Base-by-base conservation (phyloP, 2,888 invertebrate genomes). In the Drosophila anomelani region DNA sequence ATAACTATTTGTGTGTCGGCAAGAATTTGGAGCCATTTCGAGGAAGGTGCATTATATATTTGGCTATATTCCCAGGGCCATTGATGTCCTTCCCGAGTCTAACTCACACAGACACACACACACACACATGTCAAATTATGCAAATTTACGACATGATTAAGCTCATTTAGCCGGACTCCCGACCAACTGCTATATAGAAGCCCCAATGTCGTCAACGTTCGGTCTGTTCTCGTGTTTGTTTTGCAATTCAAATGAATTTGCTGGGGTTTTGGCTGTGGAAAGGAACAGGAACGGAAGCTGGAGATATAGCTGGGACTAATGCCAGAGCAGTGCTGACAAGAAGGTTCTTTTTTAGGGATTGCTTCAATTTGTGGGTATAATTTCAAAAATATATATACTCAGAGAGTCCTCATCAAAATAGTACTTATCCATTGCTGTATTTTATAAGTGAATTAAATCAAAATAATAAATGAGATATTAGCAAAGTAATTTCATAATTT, bases 111-210 rank as follows among this genome's bases (percentile, higher is more conserved):
- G 41, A 20, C 51, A 17, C 41, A 23, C 47, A 20, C 51, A 20
- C 51, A 51, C 61, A 79, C 59, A 64, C 75, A 76, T 80, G 83
- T 89, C 83, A 85, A 80, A 85, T 85, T 89, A 85, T 85, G 85
- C 67, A 85, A 85, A 85, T 85, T 89, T 85, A 89, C 84, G 83
- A 77, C 88, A 89, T 80, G 89, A 85, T 88, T 85, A 85, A 88
- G 89, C 79, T 80, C 75, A 75, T 82, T 78, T 87, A 70, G 77
- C 66, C 44, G 76, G 73, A 77, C 66, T 75, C 49, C 53, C 34
- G 71, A 38, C 70, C 71, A 49, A 56, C 63, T 57, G 44, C 49
- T 62, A 60, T 56, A 57, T 55, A 44, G 43, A 60, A 62, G 56
- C 75, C 58, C 66, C 68, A 43, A 69, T 69, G 69, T 68, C 69